These are phyloP conservation scores for Cerceris rybyensis DNA, from an alignment of 2,888 invertebrate species.

Conservation along the genomic window DNA sequence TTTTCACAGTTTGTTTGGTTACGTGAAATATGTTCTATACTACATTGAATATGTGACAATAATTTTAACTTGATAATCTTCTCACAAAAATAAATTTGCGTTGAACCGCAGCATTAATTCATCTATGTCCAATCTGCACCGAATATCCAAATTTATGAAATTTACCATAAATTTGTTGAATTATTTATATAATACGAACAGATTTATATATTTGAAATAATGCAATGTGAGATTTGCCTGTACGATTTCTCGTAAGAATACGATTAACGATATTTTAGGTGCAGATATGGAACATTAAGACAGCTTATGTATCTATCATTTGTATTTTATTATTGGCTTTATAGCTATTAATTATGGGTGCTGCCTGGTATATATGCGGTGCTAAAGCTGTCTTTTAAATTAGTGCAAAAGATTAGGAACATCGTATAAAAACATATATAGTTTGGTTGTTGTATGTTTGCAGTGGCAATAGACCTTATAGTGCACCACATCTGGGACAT, in stretches of 20 bases:
- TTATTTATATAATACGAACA: not conserved
- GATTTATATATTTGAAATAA: not conserved
- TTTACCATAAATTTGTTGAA: not conserved
- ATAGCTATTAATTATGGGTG: conserved; percentile 72
- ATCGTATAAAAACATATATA: conserved; percentile 77
- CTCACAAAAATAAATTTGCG: conserved; percentile 30
- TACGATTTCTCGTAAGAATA: not conserved
- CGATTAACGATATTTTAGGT: conserved; percentile 22
- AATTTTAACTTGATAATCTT: conserved; percentile 19
- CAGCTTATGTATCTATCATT: conserved; percentile 48
- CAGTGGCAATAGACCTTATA: conserved; percentile 99
- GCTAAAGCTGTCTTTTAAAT: conserved; percentile 55
- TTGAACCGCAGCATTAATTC: conserved; percentile 35
- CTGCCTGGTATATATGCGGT: conserved; percentile 77
- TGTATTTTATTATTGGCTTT: conserved; percentile 35
- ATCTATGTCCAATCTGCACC: conserved; percentile 39
- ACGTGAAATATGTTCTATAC: too few species aligned
- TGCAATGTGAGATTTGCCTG: too few species aligned
- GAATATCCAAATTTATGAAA: not conserved
- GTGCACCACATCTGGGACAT: conserved; percentile 99
- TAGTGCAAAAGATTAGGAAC: conserved; percentile 46
- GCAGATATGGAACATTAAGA: conserved; percentile 45
- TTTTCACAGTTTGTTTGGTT: conserved; percentile 20
- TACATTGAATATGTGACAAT: conserved; percentile 11
- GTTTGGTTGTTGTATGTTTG: conserved; percentile 86